These are phyloP conservation scores for Linepithema humile DNA, from an alignment of 1,140 invertebrate genomes.

Conservation along the genomic window DNA sequence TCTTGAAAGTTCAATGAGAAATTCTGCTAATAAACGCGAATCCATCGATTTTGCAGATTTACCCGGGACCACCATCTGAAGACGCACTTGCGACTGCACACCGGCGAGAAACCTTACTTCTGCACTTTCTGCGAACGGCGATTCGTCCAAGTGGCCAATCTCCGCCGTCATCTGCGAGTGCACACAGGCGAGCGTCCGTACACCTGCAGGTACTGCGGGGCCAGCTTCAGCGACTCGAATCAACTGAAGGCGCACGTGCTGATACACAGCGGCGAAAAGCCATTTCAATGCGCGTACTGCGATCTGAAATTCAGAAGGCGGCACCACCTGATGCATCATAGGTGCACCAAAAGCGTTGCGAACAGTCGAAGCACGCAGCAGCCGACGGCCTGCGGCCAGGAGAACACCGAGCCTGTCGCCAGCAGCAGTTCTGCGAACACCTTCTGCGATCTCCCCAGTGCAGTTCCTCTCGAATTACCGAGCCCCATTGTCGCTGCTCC, in stretches of 20 bases:
- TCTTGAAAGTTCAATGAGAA: neutral
- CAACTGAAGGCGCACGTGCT: constrained; percentile 96
- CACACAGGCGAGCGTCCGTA: constrained; percentile 98
- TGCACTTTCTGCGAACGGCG: constrained; percentile 96
- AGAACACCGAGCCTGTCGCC: too few relatives aligned
- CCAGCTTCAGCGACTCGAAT: constrained; percentile 96
- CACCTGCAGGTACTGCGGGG: constrained; percentile 94
- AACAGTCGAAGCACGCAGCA: neutral
- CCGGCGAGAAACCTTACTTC: constrained; percentile 96
- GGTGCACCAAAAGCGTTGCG: constrained; percentile 87
- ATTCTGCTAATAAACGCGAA: neutral
- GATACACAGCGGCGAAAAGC: constrained; percentile 95
- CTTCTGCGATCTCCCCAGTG: too few relatives aligned
- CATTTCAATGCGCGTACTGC: constrained; percentile 92
- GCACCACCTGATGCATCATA: constrained; percentile 94
- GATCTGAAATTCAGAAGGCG: constrained; percentile 91
- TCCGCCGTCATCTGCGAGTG: constrained; percentile 95
- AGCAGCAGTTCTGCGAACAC: too few relatives aligned
- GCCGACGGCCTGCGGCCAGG: too few relatives aligned
- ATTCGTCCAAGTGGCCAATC: constrained; percentile 97
- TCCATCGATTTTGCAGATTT: constrained; percentile 85
- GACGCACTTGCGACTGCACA: constrained; percentile 96
- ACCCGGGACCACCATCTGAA: constrained; percentile 98
- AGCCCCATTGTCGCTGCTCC: too few relatives aligned
- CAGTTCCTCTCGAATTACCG: too few relatives aligned